Percentiles rank a stretch among this genome's conserved stretches.
Evolutionary conservation across 2,797 vertebrate species (phyloP).

Genomic region (Acipenser ruthenus): DNA sequence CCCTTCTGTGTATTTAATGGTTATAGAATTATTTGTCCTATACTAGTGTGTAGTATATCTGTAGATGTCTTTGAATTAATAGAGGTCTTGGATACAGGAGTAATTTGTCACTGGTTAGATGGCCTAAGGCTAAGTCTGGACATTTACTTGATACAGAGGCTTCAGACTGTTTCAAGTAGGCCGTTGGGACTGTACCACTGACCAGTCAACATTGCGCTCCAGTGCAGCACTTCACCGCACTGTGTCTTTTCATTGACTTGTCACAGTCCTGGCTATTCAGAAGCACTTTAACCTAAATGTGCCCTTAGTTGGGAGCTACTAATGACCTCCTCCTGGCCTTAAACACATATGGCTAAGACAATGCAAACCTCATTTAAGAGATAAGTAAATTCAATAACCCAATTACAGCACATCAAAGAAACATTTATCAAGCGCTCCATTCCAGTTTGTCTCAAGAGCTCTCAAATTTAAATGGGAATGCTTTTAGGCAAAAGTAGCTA

Average conservation of each 20-base stretch:
- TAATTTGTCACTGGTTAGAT: slow-evolving; percentile 51
- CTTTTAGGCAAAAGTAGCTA: slow-evolving; percentile 66
- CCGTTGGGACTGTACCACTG: slow-evolving; percentile 49
- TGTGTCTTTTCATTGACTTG: slow-evolving; percentile 65
- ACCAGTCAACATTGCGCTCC: slow-evolving; percentile 32
- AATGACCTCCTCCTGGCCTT: slow-evolving; percentile 64
- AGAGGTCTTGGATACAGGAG: slow-evolving; percentile 24
- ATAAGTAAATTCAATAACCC: slow-evolving; percentile 76
- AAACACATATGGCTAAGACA: slow-evolving; percentile 69
- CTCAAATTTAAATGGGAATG: slow-evolving; percentile 45
- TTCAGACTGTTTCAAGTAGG: slow-evolving; percentile 52
- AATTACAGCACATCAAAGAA: slow-evolving; percentile 63
- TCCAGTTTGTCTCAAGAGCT: slow-evolving; percentile 44
- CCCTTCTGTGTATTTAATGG: too few relatives aligned
- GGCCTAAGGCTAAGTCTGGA: slow-evolving; percentile 47
- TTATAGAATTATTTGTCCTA: background rate
- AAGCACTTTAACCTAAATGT: slow-evolving; percentile 55
- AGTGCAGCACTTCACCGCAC: slow-evolving; percentile 35
- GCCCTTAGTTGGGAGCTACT: slow-evolving; percentile 49
- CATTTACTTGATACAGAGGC: slow-evolving; percentile 51
- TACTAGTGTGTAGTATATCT: slow-evolving; percentile 24
- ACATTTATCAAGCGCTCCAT: slow-evolving; percentile 61
- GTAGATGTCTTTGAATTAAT: slow-evolving; percentile 28
- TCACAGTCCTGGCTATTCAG: slow-evolving; percentile 41
- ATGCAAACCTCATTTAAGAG: slow-evolving; percentile 77